Evolutionary conservation across 2,113 vertebrate genomes (phyloP), one percentile per base, ranked within the genome.

Genomic region (Centropus bengalensis): DNA sequence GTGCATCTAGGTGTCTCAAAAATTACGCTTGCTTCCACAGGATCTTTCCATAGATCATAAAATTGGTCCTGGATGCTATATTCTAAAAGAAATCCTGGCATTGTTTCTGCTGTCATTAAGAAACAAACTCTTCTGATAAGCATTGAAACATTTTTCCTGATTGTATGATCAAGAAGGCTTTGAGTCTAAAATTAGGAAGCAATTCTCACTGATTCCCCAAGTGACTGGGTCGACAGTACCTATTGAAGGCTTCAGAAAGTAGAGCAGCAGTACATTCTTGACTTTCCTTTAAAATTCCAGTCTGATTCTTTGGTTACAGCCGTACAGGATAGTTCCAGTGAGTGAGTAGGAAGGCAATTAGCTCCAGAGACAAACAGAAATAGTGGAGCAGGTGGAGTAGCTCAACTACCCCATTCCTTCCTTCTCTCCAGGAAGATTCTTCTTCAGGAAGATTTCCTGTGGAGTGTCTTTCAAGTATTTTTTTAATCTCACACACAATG

Each of bases 141-240:
- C 23, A 18, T 6, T 87, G 44, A 45, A 88, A 66, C 5, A 8
- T 84, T 95, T 95, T 81, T 92, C 69, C 68, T 88, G 45, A 52
- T 85, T 82, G 64, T 42, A 38, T 92, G 92, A 94, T 93, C 86
- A 94, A 68, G 91, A 63, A 95, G 63, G 12, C 30, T 95, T 96
- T 97, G 96, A 73, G 89, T 94, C 77, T 91, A 76, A 95, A 91
- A 90, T 30, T 56, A 81, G 38, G 51, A 96, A 78, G 59, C 27
- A 30, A n/a, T 86, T 94, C 74, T 91, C 74, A 79, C 40, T n/a
- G 66, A 58, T 44, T 78, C 28, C 33, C 42, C 20, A 77, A 4
- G 23, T 54, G 26, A 58, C 69, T 91, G 81, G 73, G 67, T 76
- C 94, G 71, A 30, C 42, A 75, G 11, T 58, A 47, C 24, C 26